Base-by-base conservation (phyloP, 2,113 vertebrate species). In the Microtus pennsylvanicus region DNA sequence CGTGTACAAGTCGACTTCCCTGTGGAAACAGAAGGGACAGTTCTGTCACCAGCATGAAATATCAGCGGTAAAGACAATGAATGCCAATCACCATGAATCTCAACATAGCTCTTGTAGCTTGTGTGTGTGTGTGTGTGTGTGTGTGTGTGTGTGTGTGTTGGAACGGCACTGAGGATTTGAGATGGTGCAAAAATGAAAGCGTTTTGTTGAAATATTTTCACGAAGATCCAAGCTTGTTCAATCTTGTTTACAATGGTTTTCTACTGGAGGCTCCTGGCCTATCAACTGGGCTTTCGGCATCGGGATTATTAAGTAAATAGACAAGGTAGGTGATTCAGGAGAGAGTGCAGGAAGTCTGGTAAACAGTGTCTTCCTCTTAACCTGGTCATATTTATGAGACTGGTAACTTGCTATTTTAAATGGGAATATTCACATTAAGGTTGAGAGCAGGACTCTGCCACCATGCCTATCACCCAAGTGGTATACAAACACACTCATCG, bases 1-100 rank as follows among this genome's bases (percentile, higher is more conserved):
- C 19, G 99, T 99, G 98, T 99, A 99, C 93, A 99, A 98, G 98
- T 99, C 99, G 98, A 99, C 99, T 97, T 99, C 99, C 98, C 99
- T 99, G 98, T 7, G 78, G 74, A 26, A 10, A 26, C 19, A 7
- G 94, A 80, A 77, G 38, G 8, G 93, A 82, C 94, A 3, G 3
- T 2, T 7, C 17, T 0, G 13, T 30, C 26, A 63, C 1, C 21
- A 9, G 3, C 6, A 0, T 1, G 65, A 70, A 14, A 67, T 11
- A 30, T 11, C 55, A 1, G 26, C 3, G 22, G 24, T 47, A 10
- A 21, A 52, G 14, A 8, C 19, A 61, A 22, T 22, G 2, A 1
- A 30, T n/a, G 17, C 1, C 0, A n/a, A 16, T 63, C 69, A 21
- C 38, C 77, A 61, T 0, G 19, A 81, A 55, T 11, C 19, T 11